Conservation (phyloP, 2,888 invertebrate genomes). For the Acronicta alni region DNA sequence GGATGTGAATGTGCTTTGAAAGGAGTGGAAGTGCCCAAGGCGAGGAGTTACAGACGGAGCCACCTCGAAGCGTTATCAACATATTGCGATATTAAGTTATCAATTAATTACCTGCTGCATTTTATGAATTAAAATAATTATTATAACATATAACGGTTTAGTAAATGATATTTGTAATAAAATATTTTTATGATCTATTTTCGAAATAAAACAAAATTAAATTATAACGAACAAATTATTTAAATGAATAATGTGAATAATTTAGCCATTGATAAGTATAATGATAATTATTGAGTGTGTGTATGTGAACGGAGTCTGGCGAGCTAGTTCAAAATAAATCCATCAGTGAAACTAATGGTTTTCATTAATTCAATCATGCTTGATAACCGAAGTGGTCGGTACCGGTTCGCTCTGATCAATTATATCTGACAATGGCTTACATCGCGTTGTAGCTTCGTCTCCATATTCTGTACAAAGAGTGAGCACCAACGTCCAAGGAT, state of each 20-base stretch:
- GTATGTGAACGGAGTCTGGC: conserved; percentile 16
- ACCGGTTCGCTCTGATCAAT: conserved; percentile 64
- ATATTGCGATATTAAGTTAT: conserved; percentile 22
- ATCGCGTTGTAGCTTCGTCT: conserved; percentile 42
- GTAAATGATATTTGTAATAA: conserved; percentile 1
- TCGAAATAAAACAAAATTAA: too few species aligned
- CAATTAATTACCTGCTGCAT: not conserved
- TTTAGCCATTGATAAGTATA: not conserved
- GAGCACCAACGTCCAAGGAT: conserved; percentile 73
- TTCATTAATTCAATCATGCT: conserved; percentile 69
- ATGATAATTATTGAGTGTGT: not conserved
- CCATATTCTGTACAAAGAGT: conserved; percentile 57
- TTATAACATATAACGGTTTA: not conserved
- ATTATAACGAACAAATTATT: too few species aligned
- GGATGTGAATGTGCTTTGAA: conserved; percentile 55
- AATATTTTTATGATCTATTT: too few species aligned
- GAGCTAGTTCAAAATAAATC: conserved; percentile 47
- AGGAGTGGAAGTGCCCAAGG: conserved; percentile 57
- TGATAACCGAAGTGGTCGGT: conserved; percentile 64
- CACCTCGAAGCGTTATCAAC: conserved; percentile 35
- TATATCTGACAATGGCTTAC: conserved; percentile 55
- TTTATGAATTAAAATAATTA: not conserved
- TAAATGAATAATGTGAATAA: too few species aligned
- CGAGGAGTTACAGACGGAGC: conserved; percentile 36
- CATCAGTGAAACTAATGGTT: conserved; percentile 62